phyloP scores from a whole-genome alignment of 2,113 vertebrate species.

The Labeo rohita region DNA sequence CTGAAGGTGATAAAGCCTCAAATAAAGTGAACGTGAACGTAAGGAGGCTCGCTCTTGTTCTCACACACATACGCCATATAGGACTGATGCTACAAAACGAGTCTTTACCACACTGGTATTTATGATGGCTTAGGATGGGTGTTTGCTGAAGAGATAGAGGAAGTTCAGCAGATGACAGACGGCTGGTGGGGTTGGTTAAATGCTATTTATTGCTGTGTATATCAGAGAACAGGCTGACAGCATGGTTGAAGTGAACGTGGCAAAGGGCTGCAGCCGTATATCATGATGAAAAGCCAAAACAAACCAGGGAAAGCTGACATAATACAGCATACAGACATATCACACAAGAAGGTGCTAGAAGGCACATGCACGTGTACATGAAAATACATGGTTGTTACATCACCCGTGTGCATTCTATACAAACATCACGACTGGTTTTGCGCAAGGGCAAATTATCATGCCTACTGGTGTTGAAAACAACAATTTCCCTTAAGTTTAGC shows the following conservation, averaged over 20 bases:
- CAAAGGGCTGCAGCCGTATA: neutral
- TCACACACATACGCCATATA: neutral
- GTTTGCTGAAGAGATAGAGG: slow-evolving; percentile 39
- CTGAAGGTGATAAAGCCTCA: neutral
- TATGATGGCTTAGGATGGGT: slow-evolving; percentile 38
- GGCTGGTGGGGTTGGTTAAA: neutral
- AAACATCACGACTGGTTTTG: neutral
- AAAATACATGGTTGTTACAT: neutral
- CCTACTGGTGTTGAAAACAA: neutral
- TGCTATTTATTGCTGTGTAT: slow-evolving; percentile 46
- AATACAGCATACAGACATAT: neutral
- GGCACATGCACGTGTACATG: neutral
- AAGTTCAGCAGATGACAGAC: slow-evolving; percentile 19
- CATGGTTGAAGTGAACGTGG: neutral
- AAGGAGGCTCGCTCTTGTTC: slow-evolving; percentile 12
- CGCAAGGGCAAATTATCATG: neutral
- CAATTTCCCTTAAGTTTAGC: neutral
- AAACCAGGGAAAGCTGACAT: neutral
- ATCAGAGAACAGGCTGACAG: slow-evolving; percentile 38
- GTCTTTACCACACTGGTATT: slow-evolving; percentile 45
- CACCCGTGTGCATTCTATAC: neutral
- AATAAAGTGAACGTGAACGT: neutral
- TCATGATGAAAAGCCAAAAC: slow-evolving; percentile 30
- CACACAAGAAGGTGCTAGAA: neutral
- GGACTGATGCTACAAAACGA: slow-evolving; percentile 5